phyloP scores from a whole-genome alignment of 2,797 vertebrate genomes.

The Sebastes nivosus region DNA sequence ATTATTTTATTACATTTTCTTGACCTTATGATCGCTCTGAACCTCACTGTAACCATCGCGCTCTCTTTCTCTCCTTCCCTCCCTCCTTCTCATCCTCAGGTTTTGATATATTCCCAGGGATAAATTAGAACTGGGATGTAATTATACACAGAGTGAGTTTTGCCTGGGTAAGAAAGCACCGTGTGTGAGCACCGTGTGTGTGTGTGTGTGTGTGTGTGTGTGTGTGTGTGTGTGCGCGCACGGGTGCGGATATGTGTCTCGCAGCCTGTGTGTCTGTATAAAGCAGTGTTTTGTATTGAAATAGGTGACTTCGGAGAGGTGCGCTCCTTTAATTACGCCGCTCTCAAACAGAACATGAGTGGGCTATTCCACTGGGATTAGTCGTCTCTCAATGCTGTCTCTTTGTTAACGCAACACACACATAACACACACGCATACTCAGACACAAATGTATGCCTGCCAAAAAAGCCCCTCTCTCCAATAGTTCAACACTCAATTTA shows the following conservation, averaged over 20 bases:
- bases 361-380: slow-evolving; percentile 81
- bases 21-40: slow-evolving; percentile 30
- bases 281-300: slow-evolving; percentile 83
- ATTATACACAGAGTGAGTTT: slow-evolving; percentile 75
- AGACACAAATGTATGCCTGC: slow-evolving; percentile 63
- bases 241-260: slow-evolving; percentile 16
- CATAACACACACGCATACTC: slow-evolving; percentile 52
- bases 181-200: slow-evolving; percentile 19
- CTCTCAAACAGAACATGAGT: slow-evolving; percentile 88
- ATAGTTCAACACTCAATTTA: slow-evolving; percentile 75
- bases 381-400: slow-evolving; percentile 75
- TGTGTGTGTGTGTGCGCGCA: slow-evolving; percentile 33
- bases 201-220: slow-evolving; percentile 33
- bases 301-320: slow-evolving; percentile 83
- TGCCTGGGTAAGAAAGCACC: slow-evolving; percentile 34
- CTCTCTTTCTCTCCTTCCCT: slow-evolving; percentile 44
- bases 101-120: slow-evolving; percentile 81
- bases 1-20: slow-evolving; percentile 18
- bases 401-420: slow-evolving; percentile 75
- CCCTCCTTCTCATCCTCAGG: slow-evolving; percentile 47
- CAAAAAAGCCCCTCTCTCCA: slow-evolving; percentile 62
- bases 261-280: slow-evolving; percentile 51
- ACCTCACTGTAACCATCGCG: slow-evolving; percentile 1
- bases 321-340: slow-evolving; percentile 82
- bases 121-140: slow-evolving; percentile 82